phyloP scores from a whole-genome alignment of 2,888 invertebrate genomes.

The Brachynemurus nebulosus region DNA sequence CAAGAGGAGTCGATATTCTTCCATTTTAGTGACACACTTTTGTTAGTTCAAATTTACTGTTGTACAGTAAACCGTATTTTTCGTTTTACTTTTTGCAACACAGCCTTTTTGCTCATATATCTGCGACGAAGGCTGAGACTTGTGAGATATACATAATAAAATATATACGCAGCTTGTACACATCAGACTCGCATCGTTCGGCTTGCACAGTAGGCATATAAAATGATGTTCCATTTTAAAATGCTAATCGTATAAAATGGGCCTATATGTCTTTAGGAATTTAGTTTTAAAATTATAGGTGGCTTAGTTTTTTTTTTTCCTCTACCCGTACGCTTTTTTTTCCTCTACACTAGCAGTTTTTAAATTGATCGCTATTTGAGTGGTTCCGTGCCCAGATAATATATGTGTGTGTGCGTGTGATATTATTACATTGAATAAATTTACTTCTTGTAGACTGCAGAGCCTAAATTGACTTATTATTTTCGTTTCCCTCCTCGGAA shows the following conservation, averaged over 20 bases:
- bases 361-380: constrained; percentile 1
- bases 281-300: constrained; percentile 10
- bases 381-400: no score
- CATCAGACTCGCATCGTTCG: no score
- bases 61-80: no score
- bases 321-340: constrained; percentile 4
- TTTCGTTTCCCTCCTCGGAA: neutral
- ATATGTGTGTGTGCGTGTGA: no score
- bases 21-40: no score
- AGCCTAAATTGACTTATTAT: constrained; percentile 1
- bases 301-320: constrained; percentile 9
- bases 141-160: no score
- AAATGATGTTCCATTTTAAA: constrained; percentile 31
- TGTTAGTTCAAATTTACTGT: no score
- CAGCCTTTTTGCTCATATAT: no score
- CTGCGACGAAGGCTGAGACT: no score
- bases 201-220: constrained; percentile 1
- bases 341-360: neutral
- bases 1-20: no score
- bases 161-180: no score
- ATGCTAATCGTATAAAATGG: constrained; percentile 37
- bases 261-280: constrained; percentile 15
- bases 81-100: no score
- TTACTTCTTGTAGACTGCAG: neutral
- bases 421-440: constrained; percentile 1